phyloP scores from a whole-genome alignment of 2,797 vertebrate genomes.

The Argyrosomus regius region DNA sequence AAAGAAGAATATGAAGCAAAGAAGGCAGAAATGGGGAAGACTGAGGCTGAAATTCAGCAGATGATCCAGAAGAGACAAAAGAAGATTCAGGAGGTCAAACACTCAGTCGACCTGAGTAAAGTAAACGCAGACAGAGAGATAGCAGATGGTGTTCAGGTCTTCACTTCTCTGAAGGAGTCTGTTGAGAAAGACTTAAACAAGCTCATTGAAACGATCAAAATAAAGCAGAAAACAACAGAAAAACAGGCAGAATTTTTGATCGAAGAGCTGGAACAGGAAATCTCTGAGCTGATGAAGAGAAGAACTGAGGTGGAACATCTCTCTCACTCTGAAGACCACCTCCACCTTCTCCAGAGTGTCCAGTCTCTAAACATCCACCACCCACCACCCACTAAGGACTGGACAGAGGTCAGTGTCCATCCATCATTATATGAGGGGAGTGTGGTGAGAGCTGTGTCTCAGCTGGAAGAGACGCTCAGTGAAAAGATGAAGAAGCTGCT shows the following conservation, averaged over 20 bases:
- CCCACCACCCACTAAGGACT: neutral
- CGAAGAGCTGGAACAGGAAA: slow-evolving; percentile 17
- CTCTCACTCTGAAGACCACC: neutral
- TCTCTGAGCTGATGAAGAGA: neutral
- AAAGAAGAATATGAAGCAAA: slow-evolving; percentile 1
- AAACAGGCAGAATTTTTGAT: slow-evolving; percentile 1
- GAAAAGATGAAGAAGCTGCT: neutral
- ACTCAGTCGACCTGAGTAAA: neutral
- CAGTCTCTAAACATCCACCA: neutral
- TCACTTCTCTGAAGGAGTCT: neutral
- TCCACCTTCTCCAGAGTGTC: neutral
- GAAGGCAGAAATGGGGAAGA: slow-evolving; percentile 4
- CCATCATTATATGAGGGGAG: neutral
- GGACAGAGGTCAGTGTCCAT: neutral
- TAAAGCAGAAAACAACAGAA: neutral
- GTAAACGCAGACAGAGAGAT: neutral
- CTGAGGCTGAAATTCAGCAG: neutral
- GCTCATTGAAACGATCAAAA: neutral
- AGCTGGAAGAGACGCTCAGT: slow-evolving; percentile 1
- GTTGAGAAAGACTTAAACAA: neutral
- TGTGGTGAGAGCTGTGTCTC: neutral
- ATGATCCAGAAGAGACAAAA: neutral
- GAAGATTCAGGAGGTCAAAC: neutral
- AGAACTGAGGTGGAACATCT: neutral
- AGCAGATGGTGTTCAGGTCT: neutral